phyloP scores from a whole-genome alignment of 2,113 vertebrate genomes.

The Chrysochloris asiatica region DNA sequence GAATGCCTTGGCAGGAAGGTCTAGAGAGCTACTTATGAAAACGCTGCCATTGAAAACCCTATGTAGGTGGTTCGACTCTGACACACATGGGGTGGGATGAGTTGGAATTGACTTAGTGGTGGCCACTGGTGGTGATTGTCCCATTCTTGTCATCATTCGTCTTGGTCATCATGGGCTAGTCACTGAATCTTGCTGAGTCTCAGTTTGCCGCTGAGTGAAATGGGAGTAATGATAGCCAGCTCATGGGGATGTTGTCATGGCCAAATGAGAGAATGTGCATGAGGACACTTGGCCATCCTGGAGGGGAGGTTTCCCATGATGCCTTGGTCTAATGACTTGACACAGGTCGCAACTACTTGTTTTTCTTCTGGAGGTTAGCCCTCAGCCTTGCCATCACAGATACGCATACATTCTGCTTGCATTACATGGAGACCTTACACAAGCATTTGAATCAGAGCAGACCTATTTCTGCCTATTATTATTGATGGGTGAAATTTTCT shows the following conservation, averaged over 20 bases:
- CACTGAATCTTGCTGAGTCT: background rate
- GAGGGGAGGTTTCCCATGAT: background rate
- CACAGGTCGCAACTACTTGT: background rate
- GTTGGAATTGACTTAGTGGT: background rate
- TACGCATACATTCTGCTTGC: background rate
- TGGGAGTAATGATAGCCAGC: background rate
- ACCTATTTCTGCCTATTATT: background rate
- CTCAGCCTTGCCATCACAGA: background rate
- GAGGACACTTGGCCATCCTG: background rate
- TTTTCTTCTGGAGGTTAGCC: background rate
- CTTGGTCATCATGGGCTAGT: background rate
- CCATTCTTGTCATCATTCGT: background rate
- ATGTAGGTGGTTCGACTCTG: background rate
- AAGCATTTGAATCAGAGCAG: background rate
- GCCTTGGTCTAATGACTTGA: conserved; percentile 9
- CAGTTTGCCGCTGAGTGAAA: background rate
- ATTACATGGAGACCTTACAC: background rate
- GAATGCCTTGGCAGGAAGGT: background rate
- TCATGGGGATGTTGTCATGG: background rate
- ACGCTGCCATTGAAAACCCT: background rate
- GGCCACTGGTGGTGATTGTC: background rate
- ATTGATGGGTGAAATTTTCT: background rate
- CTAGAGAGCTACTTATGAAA: background rate
- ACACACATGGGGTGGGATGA: background rate
- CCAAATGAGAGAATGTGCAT: background rate